phyloP scores from a whole-genome alignment of 2,888 invertebrate genomes.

The Hermaeophaga mercurialis region DNA sequence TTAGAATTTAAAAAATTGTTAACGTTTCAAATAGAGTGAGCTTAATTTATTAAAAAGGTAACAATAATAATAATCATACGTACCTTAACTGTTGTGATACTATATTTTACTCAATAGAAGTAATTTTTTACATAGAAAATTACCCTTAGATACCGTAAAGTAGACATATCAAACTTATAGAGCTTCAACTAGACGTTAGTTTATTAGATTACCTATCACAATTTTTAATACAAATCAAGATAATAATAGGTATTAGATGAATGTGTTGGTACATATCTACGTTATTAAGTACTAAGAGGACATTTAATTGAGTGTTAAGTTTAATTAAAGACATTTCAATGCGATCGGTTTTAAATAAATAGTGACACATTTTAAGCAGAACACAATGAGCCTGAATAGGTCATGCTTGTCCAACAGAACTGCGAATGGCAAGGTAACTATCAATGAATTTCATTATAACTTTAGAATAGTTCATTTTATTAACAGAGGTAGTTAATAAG shows the following conservation, averaged over 20 bases:
- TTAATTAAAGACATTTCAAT: slow-evolving; percentile 16
- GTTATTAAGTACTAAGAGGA: slow-evolving; percentile 15
- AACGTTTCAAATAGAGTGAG: slow-evolving; percentile 30
- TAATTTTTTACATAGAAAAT: slow-evolving; percentile 30
- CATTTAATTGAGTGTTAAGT: slow-evolving; percentile 33
- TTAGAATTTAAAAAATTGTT: slow-evolving; percentile 7
- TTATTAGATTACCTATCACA: slow-evolving; percentile 29
- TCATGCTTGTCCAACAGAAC: slow-evolving; percentile 49
- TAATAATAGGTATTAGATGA: slow-evolving; percentile 40
- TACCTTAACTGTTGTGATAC: slow-evolving; percentile 48
- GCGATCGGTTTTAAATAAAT: slow-evolving; percentile 8
- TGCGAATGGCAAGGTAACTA: slow-evolving; percentile 52
- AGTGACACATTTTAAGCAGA: slow-evolving; percentile 1
- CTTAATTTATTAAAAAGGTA: slow-evolving; percentile 26
- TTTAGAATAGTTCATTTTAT: too few relatives aligned
- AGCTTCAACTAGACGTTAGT: slow-evolving; percentile 35
- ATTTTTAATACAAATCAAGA: slow-evolving; percentile 37
- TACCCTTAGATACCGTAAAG: slow-evolving; percentile 27
- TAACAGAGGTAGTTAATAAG: too few relatives aligned
- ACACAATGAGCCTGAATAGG: slow-evolving; percentile 48
- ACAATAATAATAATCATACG: slow-evolving; percentile 37
- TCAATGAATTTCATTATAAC: slow-evolving; percentile 5
- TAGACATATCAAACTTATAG: slow-evolving; percentile 43
- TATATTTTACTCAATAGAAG: slow-evolving; percentile 35
- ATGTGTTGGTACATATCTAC: slow-evolving; percentile 32